A percentile compares a stretch with the other conserved stretches of the same genome.
Conservation (phyloP, 1,140 invertebrate species). For the Trypoxylus dichotomus region DNA sequence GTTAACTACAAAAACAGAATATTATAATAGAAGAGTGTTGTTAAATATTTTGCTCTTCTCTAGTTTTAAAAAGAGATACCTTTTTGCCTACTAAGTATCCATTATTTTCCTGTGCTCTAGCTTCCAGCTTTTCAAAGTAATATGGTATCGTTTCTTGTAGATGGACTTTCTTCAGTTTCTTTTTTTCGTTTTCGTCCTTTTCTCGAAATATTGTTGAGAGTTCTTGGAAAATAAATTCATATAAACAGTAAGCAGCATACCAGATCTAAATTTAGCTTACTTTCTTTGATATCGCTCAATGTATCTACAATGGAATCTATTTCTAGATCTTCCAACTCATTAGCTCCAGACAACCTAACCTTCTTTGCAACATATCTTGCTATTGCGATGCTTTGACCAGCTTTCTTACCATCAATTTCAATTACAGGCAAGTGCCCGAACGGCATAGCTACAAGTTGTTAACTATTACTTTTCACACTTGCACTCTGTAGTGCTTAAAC, state of each 20-base stretch:
- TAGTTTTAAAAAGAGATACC: background rate
- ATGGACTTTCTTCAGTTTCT: background rate
- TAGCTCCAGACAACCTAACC: constrained; percentile 63
- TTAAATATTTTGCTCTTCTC: background rate
- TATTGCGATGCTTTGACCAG: constrained; percentile 70
- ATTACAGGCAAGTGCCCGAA: constrained; percentile 75
- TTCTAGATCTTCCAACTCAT: constrained; percentile 65
- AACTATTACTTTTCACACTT: background rate
- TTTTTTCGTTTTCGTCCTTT: constrained; percentile 20
- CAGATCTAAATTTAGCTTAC: constrained; percentile 31
- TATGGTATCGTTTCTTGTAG: constrained; percentile 48
- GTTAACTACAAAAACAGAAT: constrained; percentile 35
- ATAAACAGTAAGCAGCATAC: background rate
- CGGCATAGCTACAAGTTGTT: constrained; percentile 60
- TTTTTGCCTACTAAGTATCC: constrained; percentile 54
- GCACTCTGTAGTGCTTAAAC: background rate
- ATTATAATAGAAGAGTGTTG: background rate
- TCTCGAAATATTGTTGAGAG: background rate
- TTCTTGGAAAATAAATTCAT: background rate
- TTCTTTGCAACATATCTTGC: constrained; percentile 69
- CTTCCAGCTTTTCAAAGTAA: constrained; percentile 60
- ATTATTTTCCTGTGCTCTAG: constrained; percentile 56
- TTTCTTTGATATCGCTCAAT: constrained; percentile 55
- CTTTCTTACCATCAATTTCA: constrained; percentile 67
- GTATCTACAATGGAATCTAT: constrained; percentile 67